phyloP scores from a whole-genome alignment of 2,797 vertebrate genomes.

The Hippopotamyrus pictus region DNA sequence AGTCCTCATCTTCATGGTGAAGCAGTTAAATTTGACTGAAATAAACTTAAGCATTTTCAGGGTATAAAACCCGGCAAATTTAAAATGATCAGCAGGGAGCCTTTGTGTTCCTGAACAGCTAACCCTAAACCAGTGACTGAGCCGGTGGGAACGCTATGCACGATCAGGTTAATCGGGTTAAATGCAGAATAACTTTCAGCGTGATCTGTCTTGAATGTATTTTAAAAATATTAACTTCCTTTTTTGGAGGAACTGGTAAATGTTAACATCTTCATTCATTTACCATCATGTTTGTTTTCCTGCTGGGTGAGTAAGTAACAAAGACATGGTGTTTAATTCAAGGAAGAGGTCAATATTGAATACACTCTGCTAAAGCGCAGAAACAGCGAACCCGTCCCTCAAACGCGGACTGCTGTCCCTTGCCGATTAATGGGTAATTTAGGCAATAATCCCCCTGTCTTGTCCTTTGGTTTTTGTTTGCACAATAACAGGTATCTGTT shows the following conservation, averaged over 20 bases:
- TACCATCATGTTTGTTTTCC: background rate
- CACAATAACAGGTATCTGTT: background rate
- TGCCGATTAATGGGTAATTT: background rate
- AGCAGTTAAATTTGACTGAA: background rate
- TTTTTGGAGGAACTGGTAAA: background rate
- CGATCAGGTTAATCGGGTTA: background rate
- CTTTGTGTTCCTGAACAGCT: background rate
- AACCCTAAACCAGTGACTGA: background rate
- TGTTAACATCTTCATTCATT: background rate
- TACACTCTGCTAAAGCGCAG: background rate
- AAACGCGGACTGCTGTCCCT: background rate
- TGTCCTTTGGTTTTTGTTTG: background rate
- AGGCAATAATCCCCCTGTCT: background rate
- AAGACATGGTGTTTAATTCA: background rate
- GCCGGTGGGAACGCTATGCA: background rate
- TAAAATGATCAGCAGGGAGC: background rate
- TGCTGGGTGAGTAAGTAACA: background rate
- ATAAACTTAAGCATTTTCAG: background rate
- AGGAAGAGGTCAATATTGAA: background rate
- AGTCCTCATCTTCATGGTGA: background rate
- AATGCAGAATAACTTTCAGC: background rate
- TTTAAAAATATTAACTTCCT: background rate
- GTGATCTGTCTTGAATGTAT: background rate
- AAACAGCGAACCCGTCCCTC: background rate
- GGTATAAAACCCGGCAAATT: background rate